phyloP scores from a whole-genome alignment of 2,797 vertebrate genomes.

The Chelon labrosus region DNA sequence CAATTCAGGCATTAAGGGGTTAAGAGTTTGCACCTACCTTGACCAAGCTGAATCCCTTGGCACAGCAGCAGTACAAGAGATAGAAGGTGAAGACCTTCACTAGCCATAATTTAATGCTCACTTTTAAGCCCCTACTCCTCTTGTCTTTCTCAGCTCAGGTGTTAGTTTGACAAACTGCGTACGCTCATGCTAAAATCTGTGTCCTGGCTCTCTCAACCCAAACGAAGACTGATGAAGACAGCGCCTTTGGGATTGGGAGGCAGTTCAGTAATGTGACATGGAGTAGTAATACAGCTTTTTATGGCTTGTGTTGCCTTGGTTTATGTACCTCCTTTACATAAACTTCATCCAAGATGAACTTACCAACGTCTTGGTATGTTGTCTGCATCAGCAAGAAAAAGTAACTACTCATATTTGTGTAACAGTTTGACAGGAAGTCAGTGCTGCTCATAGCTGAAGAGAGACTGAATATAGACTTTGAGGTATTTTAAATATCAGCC shows the following conservation, averaged over 20 bases:
- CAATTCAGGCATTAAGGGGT: not conserved
- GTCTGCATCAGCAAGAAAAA: conserved; percentile 77
- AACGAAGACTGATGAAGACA: conserved; percentile 11
- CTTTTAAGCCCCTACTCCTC: too few relatives aligned
- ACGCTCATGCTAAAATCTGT: conserved; percentile 43
- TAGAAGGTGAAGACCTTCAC: conserved; percentile 61
- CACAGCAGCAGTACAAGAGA: conserved; percentile 60
- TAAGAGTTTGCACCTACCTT: conserved; percentile 65
- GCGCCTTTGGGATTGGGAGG: conserved; percentile 36
- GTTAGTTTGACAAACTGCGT: conserved; percentile 8
- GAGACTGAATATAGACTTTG: too few relatives aligned
- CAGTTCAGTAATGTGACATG: conserved; percentile 46
- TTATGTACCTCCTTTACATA: conserved; percentile 62
- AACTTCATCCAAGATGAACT: conserved; percentile 84
- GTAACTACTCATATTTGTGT: conserved; percentile 24
- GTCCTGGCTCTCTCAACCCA: not conserved
- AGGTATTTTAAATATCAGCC: not conserved
- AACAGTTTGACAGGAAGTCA: conserved; percentile 15
- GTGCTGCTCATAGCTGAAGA: not conserved
- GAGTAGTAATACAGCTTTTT: conserved; percentile 63
- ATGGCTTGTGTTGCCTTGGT: too few relatives aligned
- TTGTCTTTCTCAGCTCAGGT: conserved; percentile 2
- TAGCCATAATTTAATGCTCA: conserved; percentile 73
- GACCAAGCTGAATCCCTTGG: conserved; percentile 56
- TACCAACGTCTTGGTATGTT: conserved; percentile 68